phyloP scores from a whole-genome alignment of 2,797 vertebrate species.

The Mallotus villosus region DNA sequence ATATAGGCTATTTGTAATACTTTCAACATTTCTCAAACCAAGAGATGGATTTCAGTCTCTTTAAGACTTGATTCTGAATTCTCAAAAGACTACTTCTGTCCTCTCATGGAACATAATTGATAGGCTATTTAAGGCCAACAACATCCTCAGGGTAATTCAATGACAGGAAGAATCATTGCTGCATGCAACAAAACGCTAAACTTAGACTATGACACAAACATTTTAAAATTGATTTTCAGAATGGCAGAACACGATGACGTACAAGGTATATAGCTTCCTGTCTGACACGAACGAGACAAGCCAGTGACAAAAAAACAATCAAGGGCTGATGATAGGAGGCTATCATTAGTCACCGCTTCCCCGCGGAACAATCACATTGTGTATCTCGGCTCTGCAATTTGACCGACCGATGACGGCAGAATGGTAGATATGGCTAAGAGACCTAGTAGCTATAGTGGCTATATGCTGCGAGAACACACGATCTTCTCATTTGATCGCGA shows the following conservation, averaged over 20 bases:
- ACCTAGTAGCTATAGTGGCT: too few relatives aligned
- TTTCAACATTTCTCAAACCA: not conserved
- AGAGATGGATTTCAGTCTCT: not conserved
- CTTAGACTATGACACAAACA: too few relatives aligned
- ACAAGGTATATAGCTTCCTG: not conserved
- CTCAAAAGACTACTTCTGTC: too few relatives aligned
- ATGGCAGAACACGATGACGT: too few relatives aligned
- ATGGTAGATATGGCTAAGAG: too few relatives aligned
- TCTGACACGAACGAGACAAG: not conserved
- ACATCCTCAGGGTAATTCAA: not conserved
- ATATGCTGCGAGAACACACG: slow-evolving; percentile 1
- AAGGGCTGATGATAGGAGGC: slow-evolving; percentile 25
- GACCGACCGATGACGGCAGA: slow-evolving; percentile 32
- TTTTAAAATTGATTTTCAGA: too few relatives aligned
- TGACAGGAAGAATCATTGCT: not conserved
- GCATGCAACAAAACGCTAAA: slow-evolving; percentile 37
- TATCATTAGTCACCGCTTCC: slow-evolving; percentile 56
- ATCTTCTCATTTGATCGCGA: slow-evolving; percentile 25
- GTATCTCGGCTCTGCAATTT: not conserved
- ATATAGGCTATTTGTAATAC: too few relatives aligned
- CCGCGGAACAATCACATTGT: slow-evolving; percentile 6
- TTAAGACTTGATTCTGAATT: not conserved
- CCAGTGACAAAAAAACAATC: slow-evolving; percentile 46
- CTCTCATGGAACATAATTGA: too few relatives aligned
- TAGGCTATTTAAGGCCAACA: not conserved